Evolutionary conservation across 2,888 invertebrate genomes (phyloP).

Genomic region (Tortrix viridana): DNA sequence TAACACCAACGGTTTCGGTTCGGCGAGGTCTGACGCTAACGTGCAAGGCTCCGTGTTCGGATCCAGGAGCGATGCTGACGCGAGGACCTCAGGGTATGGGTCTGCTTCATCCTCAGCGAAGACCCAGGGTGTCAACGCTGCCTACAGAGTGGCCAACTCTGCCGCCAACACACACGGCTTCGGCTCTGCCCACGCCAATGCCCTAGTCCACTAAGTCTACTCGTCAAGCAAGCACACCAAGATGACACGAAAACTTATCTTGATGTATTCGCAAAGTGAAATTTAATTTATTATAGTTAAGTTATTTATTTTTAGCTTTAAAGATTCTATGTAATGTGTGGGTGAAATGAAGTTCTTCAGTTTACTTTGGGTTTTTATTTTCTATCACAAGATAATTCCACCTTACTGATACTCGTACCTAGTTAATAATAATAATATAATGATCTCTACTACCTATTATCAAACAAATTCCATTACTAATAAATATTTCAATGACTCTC

Average conservation of each 20-base stretch:
- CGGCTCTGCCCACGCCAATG: conserved; percentile 66
- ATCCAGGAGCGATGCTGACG: conserved; percentile 56
- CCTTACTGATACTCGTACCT: too few relatives aligned
- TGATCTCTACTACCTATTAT: too few relatives aligned
- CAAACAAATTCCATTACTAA: too few relatives aligned
- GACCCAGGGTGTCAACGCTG: conserved; percentile 58
- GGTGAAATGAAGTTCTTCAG: conserved; percentile 38
- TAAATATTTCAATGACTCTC: too few relatives aligned
- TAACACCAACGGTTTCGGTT: conserved; percentile 48
- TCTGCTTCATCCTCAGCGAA: conserved; percentile 62
- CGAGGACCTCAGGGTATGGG: conserved; percentile 60
- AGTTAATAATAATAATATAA: too few relatives aligned
- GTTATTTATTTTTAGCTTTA: conserved; percentile 52
- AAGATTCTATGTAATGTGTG: conserved; percentile 16
- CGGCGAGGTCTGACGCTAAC: conserved; percentile 44
- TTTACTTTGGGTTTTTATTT: conserved; percentile 24
- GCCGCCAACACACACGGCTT: conserved; percentile 57
- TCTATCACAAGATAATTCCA: too few relatives aligned
- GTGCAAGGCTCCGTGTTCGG: conserved; percentile 44
- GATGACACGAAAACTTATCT: conserved; percentile 79
- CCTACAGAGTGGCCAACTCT: conserved; percentile 62
- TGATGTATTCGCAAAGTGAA: conserved; percentile 67
- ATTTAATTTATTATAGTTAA: conserved; percentile 45
- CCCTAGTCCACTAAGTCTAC: conserved; percentile 51
- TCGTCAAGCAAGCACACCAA: conserved; percentile 67